Evolutionary conservation across 1,140 invertebrate genomes (phyloP), one percentile per base, ranked within the genome.

Genomic region (Camponotus floridanus): DNA sequence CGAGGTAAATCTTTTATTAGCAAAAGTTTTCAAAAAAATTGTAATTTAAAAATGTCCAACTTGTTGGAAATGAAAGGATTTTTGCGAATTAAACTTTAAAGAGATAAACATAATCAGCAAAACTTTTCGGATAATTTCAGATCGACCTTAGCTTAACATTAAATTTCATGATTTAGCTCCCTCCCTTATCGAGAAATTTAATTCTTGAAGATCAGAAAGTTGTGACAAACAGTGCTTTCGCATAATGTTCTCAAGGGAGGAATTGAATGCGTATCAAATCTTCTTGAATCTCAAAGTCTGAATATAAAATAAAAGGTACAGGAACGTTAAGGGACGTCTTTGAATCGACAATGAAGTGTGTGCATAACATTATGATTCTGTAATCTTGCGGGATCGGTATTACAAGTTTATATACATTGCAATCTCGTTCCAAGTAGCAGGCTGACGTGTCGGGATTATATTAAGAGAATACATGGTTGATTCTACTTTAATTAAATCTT

Each of bases 401-500:
- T 71, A n/a, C 36, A 59, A 81, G 11, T 81, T 18, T 13, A 51
- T 71, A n/a, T 18, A 81, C 55, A 39, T 81, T 31, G 21, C 55
- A 42, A 33, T 83, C 57, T 83, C 79, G 39, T 83, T 42, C 79
- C 57, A 74, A 83, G 79, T 83, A 57, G 79, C 79, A 74, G 55
- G 79, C 55, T 83, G 79, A 83, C 79, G 51, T 83, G 79, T 62
- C 79, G 39, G 79, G 79, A 83, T 83, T 81, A 81, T 81, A 81
- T 80, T 74, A 57, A 83, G 79, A 83, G 79, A 83, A 83, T 83
- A 83, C 79, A 83, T 36, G 81, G 73, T 65, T 85, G 61, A 85
- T 78, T 78, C 61, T 76, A 85, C 61, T 86, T 86, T 79, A 86
- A 76, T 90, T 80, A 51, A 78, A 76, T 74, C 79, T 86, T 68